These are phyloP conservation scores for Ispidina picta DNA, from an alignment of 2,797 vertebrate genomes.

Conservation along the genomic window DNA sequence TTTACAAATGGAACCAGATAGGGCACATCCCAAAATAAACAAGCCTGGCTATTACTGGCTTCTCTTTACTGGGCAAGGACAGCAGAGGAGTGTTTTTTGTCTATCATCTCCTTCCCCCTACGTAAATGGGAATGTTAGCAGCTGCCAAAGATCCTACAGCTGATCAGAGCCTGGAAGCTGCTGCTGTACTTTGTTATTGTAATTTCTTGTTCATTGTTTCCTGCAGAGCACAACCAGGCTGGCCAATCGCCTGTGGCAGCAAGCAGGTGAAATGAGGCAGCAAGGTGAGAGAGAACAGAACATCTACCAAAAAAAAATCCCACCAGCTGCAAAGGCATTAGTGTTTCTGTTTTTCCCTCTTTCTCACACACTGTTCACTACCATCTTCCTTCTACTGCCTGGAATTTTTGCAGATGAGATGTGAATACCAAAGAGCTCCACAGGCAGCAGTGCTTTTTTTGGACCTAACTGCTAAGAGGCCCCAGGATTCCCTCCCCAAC, in stretches of 20 bases:
- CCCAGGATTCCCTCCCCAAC: neutral
- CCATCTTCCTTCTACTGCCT: neutral
- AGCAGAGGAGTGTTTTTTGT: neutral
- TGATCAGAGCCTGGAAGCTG: conserved; percentile 32
- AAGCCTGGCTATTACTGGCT: conserved; percentile 1
- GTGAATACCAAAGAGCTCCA: neutral
- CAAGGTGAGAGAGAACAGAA: conserved; percentile 31
- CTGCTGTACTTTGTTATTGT: conserved; percentile 30
- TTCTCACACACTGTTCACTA: neutral
- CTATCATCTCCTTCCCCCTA: neutral
- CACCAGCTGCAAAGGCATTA: neutral
- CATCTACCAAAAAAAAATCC: neutral
- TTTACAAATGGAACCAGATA: neutral
- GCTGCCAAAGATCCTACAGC: neutral
- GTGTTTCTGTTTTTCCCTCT: neutral
- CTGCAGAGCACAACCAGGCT: neutral
- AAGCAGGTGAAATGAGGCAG: conserved; percentile 38
- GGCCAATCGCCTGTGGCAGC: conserved; percentile 1
- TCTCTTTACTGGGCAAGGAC: neutral
- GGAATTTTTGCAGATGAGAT: neutral
- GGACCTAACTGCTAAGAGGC: neutral
- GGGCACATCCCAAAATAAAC: neutral
- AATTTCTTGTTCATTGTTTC: conserved; percentile 41
- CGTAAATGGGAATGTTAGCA: neutral
- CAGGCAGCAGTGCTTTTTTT: neutral